Base-by-base conservation (phyloP, 2,797 vertebrate genomes). In the Myripristis murdjan region DNA sequence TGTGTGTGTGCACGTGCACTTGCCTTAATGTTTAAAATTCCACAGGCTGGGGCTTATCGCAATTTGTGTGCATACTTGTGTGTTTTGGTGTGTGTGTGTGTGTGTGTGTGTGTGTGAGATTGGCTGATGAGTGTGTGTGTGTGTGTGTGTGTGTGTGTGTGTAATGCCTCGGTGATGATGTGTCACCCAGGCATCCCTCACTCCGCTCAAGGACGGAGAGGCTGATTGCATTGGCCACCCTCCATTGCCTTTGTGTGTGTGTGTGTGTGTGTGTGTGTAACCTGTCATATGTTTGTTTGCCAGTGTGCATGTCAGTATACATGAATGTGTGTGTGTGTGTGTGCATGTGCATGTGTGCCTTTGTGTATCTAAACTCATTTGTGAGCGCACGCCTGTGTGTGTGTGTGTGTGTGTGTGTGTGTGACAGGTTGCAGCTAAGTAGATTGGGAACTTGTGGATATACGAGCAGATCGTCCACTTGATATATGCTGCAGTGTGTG, bases 151-250 rank as follows among this genome's bases (percentile, higher is more conserved):
- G 59, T 71, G 74, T 68, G 54, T 79, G 70, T 73, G 66, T 63
- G 73, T 52, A 41, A 37, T 47, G 15, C 51, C 56, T 77, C 18
- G 14, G 66, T 16, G 65, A 70, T 83, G 79, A 87, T 79, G 87
- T 89, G 86, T 88, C 83, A 73, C 82, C 61, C 47, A 47, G 73
- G 82, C 83, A 89, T 92, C 81, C 81, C 90, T 91, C 90, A 85
- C 59, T 58, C 73, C 10, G 48, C 87, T 90, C 91, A 93, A 93
- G 93, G 93, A 92, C 88, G 41, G 77, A 75, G 66, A 55, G 0
- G 56, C 81, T 92, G 90, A 94, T 93, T 91, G 77, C 72, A 49
- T 78, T 60, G 65, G 78, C 86, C 68, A 55, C 64, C 85, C 81
- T 83, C 75, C 58, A 41, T 59, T 75, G 69, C 58, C 18, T 77